Evolutionary conservation across 2,797 vertebrate genomes (phyloP).

Genomic region (Tympanoctomys barrerae): DNA sequence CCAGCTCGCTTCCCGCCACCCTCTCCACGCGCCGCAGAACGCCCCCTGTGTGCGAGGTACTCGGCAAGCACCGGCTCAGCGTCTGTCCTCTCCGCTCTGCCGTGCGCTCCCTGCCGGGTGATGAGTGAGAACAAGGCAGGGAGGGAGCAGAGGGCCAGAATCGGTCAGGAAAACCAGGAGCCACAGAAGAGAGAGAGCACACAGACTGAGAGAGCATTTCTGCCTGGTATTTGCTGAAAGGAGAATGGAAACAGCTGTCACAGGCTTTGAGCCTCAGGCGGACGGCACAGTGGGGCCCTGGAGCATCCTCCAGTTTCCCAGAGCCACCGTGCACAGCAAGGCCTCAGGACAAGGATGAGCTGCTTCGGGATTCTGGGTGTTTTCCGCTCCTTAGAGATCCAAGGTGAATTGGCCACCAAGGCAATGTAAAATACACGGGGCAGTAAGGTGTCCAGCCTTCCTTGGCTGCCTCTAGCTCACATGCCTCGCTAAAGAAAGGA

Average conservation of each 20-base stretch:
- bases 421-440: background rate
- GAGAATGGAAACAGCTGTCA: background rate
- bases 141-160: background rate
- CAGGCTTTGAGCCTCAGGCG: background rate
- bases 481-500: background rate
- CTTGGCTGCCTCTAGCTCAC: rapidly evolving
- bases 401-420: background rate
- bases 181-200: background rate
- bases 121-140: background rate
- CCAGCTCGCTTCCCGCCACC: background rate
- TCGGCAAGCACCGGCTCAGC: background rate
- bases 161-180: background rate
- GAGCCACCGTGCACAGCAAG: no score
- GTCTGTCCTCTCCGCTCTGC: background rate
- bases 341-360: background rate
- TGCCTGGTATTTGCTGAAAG: background rate
- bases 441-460: background rate
- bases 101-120: background rate
- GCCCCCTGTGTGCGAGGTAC: background rate
- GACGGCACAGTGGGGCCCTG: no score
- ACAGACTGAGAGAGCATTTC: background rate
- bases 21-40: background rate
- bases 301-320: rapidly evolving
- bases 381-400: background rate
- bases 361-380: background rate